Conservation (phyloP, 1,140 invertebrate genomes). For the Drosophila sulfurigaster region DNA sequence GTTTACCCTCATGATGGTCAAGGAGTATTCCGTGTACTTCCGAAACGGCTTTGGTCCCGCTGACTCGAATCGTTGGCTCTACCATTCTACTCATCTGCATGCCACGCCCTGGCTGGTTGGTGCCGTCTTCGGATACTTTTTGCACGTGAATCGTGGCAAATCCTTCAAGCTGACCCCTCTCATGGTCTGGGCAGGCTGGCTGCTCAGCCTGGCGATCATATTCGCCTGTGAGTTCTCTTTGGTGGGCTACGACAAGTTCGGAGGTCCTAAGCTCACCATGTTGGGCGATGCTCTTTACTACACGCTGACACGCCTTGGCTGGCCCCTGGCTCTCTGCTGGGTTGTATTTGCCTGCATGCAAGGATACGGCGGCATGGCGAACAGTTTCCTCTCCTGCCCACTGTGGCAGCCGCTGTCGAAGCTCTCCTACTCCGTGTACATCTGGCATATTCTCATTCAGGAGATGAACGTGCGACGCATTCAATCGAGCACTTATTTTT, state of each 20-base stretch:
- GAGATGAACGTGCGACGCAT: conserved; percentile 49
- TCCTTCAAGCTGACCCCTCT: conserved; percentile 21
- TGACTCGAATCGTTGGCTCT: conserved; percentile 20
- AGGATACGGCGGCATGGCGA: conserved; percentile 87
- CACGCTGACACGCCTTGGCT: conserved; percentile 87
- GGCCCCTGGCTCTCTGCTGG: conserved; percentile 88
- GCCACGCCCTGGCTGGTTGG: conserved; percentile 70
- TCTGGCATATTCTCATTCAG: conserved; percentile 84
- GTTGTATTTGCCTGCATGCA: conserved; percentile 89
- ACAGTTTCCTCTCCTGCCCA: conserved; percentile 85
- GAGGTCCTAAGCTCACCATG: conserved; percentile 52
- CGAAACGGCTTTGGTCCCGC: background rate
- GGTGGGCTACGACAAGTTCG: conserved; percentile 59
- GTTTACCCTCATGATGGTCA: conserved; percentile 57
- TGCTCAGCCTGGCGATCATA: conserved; percentile 60
- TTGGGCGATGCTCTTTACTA: conserved; percentile 87
- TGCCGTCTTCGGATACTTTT: conserved; percentile 62
- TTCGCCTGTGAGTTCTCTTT: conserved; percentile 64
- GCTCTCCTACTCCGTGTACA: conserved; percentile 86
- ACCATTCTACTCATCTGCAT: conserved; percentile 62
- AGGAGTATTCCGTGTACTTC: conserved; percentile 43
- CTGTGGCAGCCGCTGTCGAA: conserved; percentile 86
- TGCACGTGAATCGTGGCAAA: conserved; percentile 53
- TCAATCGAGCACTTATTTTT: conserved; percentile 45
- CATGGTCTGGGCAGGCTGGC: conserved; percentile 59